A percentile compares a stretch with the other conserved stretches of the same genome.
Evolutionary conservation across 1,140 invertebrate genomes (phyloP).

Genomic region (Aplysia californica): DNA sequence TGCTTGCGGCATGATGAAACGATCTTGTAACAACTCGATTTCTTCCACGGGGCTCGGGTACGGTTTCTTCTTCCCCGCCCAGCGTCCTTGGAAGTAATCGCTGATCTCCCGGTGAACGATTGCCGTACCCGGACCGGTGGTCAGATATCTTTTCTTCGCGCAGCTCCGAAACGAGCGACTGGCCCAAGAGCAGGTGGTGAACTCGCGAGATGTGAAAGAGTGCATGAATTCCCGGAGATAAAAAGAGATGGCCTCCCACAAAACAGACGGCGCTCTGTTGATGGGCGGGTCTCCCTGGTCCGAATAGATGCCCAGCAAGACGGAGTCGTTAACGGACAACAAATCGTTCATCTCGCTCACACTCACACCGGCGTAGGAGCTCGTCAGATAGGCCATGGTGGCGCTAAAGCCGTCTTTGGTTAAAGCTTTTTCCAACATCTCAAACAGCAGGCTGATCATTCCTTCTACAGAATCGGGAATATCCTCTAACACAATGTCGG

Average conservation of each 20-base stretch:
- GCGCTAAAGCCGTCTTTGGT: constrained; percentile 5
- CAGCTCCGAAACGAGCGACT: constrained; percentile 10
- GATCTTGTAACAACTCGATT: constrained; percentile 31
- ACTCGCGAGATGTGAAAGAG: constrained; percentile 2
- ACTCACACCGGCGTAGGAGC: constrained; percentile 1
- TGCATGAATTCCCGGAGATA: background rate
- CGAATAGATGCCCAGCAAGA: constrained; percentile 4
- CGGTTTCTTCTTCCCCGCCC: constrained; percentile 64
- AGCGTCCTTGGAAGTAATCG: constrained; percentile 61
- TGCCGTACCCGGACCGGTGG: background rate
- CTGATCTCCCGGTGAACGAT: constrained; percentile 28
- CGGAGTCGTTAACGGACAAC: constrained; percentile 21
- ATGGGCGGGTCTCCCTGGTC: constrained; percentile 7
- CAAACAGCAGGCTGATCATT: constrained; percentile 4
- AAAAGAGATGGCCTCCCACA: background rate
- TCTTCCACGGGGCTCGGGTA: constrained; percentile 37
- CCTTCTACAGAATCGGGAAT: constrained; percentile 13
- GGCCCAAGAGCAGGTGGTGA: constrained; percentile 6
- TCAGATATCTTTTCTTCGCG: constrained; percentile 12
- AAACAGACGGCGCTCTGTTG: constrained; percentile 17
- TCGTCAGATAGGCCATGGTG: constrained; percentile 21
- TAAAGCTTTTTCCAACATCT: background rate
- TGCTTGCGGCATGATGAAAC: constrained; percentile 51
- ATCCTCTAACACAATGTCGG: constrained; percentile 2
- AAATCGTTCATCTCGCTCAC: constrained; percentile 20